These are phyloP conservation scores for Adelognathus sp. DNA, from an alignment of 2,888 invertebrate genomes.

Conservation along the genomic window DNA sequence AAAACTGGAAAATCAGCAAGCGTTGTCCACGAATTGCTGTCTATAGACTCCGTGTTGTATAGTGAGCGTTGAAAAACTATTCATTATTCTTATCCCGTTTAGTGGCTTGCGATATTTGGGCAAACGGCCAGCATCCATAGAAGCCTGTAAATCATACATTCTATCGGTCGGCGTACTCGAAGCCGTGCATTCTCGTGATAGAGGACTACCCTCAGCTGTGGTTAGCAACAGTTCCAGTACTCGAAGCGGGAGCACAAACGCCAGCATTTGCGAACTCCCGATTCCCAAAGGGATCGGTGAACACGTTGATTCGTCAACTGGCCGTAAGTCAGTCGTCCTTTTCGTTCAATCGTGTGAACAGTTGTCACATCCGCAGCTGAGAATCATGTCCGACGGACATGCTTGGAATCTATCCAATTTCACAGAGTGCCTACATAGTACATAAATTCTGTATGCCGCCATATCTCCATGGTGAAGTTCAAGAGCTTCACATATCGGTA, in stretches of 20 bases:
- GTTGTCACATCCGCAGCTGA: slow-evolving; percentile 54
- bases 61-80: slow-evolving; percentile 41
- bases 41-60: background rate
- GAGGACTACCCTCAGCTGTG: slow-evolving; percentile 7
- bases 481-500: slow-evolving; percentile 13
- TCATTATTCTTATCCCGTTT: slow-evolving; percentile 50
- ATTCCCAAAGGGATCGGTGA: slow-evolving; percentile 34
- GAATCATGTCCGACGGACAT: slow-evolving; percentile 45
- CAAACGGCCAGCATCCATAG: slow-evolving; percentile 52
- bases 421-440: slow-evolving; percentile 40
- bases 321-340: slow-evolving; percentile 23
- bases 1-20: background rate
- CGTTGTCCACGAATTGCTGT: background rate
- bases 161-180: slow-evolving; percentile 32
- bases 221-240: slow-evolving; percentile 6
- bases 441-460: background rate
- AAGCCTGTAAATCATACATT: slow-evolving; percentile 56
- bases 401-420: slow-evolving; percentile 51
- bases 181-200: slow-evolving; percentile 43
- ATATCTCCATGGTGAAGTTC: background rate
- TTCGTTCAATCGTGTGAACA: slow-evolving; percentile 33
- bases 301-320: background rate
- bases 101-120: slow-evolving; percentile 49
- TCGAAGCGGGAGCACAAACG: slow-evolving; percentile 5
- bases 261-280: slow-evolving; percentile 29